A percentile compares a stretch with the other conserved stretches of the same genome.
Evolutionary conservation across 2,113 vertebrate genomes (phyloP).

Genomic region (Odobenus rosmarus): DNA sequence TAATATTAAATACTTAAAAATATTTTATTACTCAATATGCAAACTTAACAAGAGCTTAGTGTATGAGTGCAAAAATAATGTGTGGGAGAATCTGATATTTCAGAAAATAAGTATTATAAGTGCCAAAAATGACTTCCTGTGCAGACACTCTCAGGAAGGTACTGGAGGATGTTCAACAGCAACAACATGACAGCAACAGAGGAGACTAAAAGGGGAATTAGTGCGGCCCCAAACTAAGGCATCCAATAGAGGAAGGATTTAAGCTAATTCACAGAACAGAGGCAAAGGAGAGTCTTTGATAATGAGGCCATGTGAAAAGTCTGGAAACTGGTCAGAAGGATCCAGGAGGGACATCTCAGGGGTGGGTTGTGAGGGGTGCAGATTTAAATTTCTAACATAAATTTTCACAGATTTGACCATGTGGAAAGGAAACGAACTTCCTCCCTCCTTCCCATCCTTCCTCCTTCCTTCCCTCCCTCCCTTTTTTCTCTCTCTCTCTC

Average conservation of each 20-base stretch:
- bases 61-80: neutral
- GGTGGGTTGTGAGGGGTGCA: fast-evolving
- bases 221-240: neutral
- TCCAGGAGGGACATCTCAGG: neutral
- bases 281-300: neutral
- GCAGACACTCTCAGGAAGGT: neutral
- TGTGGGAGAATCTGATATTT: neutral
- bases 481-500: neutral
- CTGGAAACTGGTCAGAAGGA: neutral
- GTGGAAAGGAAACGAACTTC: neutral
- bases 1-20: neutral
- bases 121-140: neutral
- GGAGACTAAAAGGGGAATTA: neutral
- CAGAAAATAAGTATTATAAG: neutral
- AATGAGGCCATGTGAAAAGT: neutral
- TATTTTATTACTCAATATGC: neutral
- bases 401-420: neutral
- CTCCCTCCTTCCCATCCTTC: neutral
- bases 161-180: neutral
- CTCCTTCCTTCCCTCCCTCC: too few relatives aligned
- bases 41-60: neutral
- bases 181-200: neutral
- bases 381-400: neutral
- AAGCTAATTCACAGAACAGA: neutral
- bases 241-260: neutral